These are phyloP conservation scores for Neuroterus valhalla DNA, from an alignment of 1,140 invertebrate species.

Conservation along the genomic window DNA sequence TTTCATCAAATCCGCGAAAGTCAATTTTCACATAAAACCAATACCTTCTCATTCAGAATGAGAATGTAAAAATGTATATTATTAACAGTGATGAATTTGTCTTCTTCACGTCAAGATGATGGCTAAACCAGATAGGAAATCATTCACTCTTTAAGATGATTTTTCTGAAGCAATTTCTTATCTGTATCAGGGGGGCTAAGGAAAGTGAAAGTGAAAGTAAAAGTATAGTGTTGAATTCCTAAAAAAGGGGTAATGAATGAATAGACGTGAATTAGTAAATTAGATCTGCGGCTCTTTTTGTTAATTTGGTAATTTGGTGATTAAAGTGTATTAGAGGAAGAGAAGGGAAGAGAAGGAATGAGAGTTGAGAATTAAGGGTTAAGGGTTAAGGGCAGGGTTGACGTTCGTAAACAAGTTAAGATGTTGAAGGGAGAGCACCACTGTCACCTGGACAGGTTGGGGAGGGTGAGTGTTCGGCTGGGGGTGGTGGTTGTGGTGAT, in stretches of 20 bases:
- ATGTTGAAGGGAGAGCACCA: constrained; percentile 49
- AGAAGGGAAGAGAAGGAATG: constrained; percentile 12
- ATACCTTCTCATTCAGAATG: too few relatives aligned
- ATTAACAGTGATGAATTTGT: too few relatives aligned
- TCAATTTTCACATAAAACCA: too few relatives aligned
- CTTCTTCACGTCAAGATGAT: too few relatives aligned
- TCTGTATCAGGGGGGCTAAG: too few relatives aligned
- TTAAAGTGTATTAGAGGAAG: neutral
- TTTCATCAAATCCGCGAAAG: too few relatives aligned
- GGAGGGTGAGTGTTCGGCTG: constrained; percentile 44
- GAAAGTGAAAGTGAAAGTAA: too few relatives aligned
- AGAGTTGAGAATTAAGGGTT: neutral
- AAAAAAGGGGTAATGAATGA: constrained; percentile 19
- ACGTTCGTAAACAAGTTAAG: neutral
- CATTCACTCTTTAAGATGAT: too few relatives aligned
- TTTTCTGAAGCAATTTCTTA: too few relatives aligned
- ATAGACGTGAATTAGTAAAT: constrained; percentile 20
- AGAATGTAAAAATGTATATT: too few relatives aligned
- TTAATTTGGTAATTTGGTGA: neutral
- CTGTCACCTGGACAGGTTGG: constrained; percentile 65
- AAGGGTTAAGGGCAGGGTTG: neutral
- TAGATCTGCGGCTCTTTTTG: neutral
- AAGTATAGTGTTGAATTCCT: neutral
- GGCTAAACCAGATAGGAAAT: too few relatives aligned
- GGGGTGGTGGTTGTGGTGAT: constrained; percentile 7